These are phyloP conservation scores for Odontocolon sp. DNA, from an alignment of 2,888 invertebrate species.

Conservation along the genomic window DNA sequence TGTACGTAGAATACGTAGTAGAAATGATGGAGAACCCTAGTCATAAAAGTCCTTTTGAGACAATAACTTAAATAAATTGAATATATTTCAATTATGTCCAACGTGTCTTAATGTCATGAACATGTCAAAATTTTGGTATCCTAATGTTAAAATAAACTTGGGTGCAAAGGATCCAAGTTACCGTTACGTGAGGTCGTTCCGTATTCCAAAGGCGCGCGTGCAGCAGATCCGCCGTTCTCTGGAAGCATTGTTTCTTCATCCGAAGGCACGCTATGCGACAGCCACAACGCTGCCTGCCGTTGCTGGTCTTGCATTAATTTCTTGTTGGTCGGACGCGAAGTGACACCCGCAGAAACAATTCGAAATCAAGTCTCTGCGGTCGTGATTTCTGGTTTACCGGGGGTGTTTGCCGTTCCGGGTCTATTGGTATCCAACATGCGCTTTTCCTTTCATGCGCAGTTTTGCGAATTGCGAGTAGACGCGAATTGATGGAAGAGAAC, in stretches of 20 bases:
- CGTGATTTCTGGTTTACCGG: constrained; percentile 3
- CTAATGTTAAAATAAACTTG: too few relatives aligned
- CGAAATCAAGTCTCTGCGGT: constrained; percentile 62
- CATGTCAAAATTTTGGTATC: too few relatives aligned
- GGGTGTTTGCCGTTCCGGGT: constrained; percentile 23
- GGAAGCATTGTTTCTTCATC: constrained; percentile 7
- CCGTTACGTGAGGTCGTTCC: constrained; percentile 30
- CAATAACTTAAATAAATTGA: too few relatives aligned
- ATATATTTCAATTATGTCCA: too few relatives aligned
- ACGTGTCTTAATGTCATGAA: too few relatives aligned
- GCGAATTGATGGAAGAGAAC: too few relatives aligned
- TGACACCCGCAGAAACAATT: constrained; percentile 67
- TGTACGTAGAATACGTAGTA: too few relatives aligned
- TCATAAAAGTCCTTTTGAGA: too few relatives aligned
- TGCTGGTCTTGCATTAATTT: constrained; percentile 44
- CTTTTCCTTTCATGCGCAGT: constrained; percentile 18
- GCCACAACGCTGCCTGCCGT: too few relatives aligned
- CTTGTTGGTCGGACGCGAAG: constrained; percentile 41
- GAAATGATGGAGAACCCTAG: too few relatives aligned
- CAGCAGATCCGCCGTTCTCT: not conserved
- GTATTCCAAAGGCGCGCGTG: constrained; percentile 5
- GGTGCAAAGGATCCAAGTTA: not conserved
- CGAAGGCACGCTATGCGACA: not conserved
- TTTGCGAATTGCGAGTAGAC: constrained; percentile 54
- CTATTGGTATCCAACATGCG: constrained; percentile 39